Conservation (phyloP, 2,797 vertebrate species). For the Tauraco hartlaubi region DNA sequence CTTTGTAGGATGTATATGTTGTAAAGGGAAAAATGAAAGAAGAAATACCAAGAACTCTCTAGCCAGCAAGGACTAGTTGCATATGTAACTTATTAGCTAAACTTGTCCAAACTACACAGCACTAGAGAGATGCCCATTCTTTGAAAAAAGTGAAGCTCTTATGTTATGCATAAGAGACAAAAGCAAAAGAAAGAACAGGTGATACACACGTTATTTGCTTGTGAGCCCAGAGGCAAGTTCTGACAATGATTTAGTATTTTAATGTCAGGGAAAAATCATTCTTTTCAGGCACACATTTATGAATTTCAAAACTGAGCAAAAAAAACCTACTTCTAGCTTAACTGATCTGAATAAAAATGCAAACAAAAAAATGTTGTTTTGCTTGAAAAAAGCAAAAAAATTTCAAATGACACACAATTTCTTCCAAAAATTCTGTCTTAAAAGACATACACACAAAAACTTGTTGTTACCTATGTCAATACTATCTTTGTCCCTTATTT, state of each 20-base stretch:
- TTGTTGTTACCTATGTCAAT: neutral
- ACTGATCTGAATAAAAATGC: neutral
- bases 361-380: neutral
- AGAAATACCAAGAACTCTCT: neutral
- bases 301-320: neutral
- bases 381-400: neutral
- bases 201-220: neutral
- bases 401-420: neutral
- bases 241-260: neutral
- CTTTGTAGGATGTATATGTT: neutral
- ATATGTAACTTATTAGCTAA: neutral
- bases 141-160: neutral
- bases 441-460: neutral
- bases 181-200: neutral
- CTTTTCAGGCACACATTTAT: neutral
- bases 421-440: neutral
- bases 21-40: neutral
- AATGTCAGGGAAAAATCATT: neutral
- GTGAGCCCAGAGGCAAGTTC: neutral
- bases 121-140: neutral
- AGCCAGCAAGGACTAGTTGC: neutral
- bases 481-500: neutral
- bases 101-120: neutral
- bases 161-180: neutral
- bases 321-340: rapidly evolving